These are phyloP conservation scores for Hirudo medicinalis DNA, from an alignment of 1,140 invertebrate genomes.

Conservation along the genomic window DNA sequence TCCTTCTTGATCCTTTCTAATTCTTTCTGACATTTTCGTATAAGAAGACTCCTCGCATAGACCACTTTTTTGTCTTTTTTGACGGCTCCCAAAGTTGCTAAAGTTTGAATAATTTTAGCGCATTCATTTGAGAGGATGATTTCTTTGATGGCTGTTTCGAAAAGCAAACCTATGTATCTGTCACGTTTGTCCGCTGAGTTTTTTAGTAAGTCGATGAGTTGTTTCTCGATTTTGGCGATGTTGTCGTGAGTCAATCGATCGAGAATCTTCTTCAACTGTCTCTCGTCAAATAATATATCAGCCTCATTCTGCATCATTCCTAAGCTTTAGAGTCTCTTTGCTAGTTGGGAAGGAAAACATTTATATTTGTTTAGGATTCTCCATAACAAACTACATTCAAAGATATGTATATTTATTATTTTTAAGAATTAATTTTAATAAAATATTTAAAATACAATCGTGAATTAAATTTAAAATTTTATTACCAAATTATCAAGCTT, in stretches of 20 bases:
- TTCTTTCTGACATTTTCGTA: constrained; percentile 69
- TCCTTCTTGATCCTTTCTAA: constrained; percentile 63
- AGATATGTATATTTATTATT: too few relatives aligned
- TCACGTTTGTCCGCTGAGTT: constrained; percentile 61
- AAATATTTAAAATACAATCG: too few relatives aligned
- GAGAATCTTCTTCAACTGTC: constrained; percentile 51
- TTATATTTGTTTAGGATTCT: too few relatives aligned
- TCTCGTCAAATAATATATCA: constrained; percentile 38
- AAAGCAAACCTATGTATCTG: constrained; percentile 75
- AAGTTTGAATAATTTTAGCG: constrained; percentile 54
- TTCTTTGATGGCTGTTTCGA: constrained; percentile 76
- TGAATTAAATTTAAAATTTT: too few relatives aligned
- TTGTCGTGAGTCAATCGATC: constrained; percentile 91
- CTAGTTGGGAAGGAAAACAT: too few relatives aligned
- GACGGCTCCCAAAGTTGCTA: too few relatives aligned
- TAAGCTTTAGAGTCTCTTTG: too few relatives aligned
- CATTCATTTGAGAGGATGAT: constrained; percentile 79
- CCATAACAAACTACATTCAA: too few relatives aligned
- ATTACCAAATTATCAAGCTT: too few relatives aligned
- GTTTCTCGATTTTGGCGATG: constrained; percentile 61
- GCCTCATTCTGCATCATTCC: too few relatives aligned
- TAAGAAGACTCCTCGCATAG: constrained; percentile 64
- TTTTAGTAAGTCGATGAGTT: constrained; percentile 58
- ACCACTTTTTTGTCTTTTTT: constrained; percentile 37
- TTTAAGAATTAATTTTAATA: too few relatives aligned